Percentiles rank a stretch among this genome's conserved stretches.
phyloP scores from a whole-genome alignment of 2,797 vertebrate genomes.

The Pelobates cultripes region DNA sequence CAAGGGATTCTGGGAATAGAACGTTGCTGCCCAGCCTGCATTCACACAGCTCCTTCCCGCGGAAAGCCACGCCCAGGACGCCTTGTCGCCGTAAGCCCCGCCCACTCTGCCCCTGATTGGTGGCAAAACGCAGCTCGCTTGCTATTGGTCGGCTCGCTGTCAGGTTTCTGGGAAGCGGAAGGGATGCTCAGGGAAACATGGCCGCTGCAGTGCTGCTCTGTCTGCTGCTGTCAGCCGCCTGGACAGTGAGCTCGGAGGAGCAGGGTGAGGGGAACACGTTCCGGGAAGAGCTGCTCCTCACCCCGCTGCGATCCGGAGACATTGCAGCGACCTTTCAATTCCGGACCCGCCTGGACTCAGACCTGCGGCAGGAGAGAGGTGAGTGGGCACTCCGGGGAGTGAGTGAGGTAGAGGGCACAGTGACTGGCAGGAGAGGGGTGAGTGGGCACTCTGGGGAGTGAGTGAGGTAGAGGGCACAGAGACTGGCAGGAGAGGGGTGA shows the following conservation, averaged over 20 bases:
- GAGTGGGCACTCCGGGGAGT: conserved; percentile 22
- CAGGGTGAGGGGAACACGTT: conserved; percentile 74
- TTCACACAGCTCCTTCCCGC: too few relatives aligned
- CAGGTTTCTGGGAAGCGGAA: conserved; percentile 8
- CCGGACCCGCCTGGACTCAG: conserved; percentile 87
- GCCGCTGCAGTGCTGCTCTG: conserved; percentile 23
- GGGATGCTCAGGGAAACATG: conserved; percentile 17
- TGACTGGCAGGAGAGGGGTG: not conserved
- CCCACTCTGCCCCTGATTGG: not conserved
- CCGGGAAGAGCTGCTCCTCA: conserved; percentile 87
- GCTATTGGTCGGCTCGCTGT: not conserved
- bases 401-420: not conserved
- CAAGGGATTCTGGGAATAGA: too few relatives aligned
- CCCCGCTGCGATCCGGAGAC: conserved; percentile 86
- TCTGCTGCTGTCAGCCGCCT: not conserved
- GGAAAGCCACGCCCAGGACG: not conserved
- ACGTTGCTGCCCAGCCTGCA: too few relatives aligned
- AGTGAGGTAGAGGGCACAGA: too few relatives aligned
- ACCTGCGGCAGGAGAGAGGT: conserved; percentile 81
- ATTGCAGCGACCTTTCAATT: conserved; percentile 94
- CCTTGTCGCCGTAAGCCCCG: too few relatives aligned
- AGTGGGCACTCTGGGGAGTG: too few relatives aligned
- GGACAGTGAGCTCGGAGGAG: not conserved
- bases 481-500: too few relatives aligned
- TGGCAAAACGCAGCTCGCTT: not conserved